Conservation (phyloP, 2,888 invertebrate genomes). For the Agonopterix heracliana region DNA sequence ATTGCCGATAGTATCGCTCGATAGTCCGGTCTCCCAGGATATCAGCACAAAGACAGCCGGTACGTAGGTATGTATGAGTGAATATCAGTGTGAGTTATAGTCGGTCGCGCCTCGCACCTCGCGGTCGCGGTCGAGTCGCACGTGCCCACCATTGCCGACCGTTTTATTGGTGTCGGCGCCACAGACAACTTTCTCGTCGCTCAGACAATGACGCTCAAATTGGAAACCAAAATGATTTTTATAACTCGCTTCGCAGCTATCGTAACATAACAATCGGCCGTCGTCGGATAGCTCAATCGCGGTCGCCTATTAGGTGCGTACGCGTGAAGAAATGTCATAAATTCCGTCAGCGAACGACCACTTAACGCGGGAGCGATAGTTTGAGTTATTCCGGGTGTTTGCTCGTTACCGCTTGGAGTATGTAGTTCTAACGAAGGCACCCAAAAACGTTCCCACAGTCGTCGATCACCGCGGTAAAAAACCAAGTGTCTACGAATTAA, state of each 20-base stretch:
- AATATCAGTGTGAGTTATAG: constrained; percentile 46
- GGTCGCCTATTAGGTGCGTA: constrained; percentile 44
- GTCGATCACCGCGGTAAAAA: constrained; percentile 70
- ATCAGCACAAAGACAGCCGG: constrained; percentile 28
- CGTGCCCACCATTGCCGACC: constrained; percentile 27
- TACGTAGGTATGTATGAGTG: constrained; percentile 32
- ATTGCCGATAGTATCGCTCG: constrained; percentile 48
- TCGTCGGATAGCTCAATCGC: constrained; percentile 44
- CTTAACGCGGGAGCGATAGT: constrained; percentile 68
- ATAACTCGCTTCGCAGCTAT: constrained; percentile 40
- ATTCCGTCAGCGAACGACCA: constrained; percentile 55
- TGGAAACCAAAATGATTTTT: constrained; percentile 68
- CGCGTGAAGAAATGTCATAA: constrained; percentile 56
- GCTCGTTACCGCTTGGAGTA: constrained; percentile 66
- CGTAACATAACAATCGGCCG: constrained; percentile 37
- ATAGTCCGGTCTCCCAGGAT: constrained; percentile 29
- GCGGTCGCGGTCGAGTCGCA: constrained; percentile 37
- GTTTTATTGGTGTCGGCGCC: constrained; percentile 73
- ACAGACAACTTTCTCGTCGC: constrained; percentile 69
- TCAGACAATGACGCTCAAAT: constrained; percentile 70
- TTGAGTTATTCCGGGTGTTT: constrained; percentile 64
- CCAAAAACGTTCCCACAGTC: constrained; percentile 73
- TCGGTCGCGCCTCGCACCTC: constrained; percentile 31
- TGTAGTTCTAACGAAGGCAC: constrained; percentile 71
- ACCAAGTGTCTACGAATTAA: constrained; percentile 74